Percentiles rank a stretch among this genome's conserved stretches.
Conservation (phyloP, 1,140 invertebrate genomes). For the Tribolium castaneum region DNA sequence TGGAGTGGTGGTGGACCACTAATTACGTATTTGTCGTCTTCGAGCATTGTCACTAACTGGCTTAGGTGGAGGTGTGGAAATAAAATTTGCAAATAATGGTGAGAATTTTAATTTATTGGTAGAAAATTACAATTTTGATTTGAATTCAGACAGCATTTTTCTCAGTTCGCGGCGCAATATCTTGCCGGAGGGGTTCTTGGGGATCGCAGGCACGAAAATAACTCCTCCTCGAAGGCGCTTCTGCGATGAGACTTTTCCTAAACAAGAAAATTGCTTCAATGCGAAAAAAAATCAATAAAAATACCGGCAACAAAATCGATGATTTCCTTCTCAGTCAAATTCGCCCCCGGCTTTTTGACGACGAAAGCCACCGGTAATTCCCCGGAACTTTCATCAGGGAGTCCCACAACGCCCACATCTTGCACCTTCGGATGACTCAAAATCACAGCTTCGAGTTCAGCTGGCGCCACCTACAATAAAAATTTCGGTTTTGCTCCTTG, state of each 20-base stretch:
- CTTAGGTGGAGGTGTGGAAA: background rate
- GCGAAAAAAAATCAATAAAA: too few species aligned
- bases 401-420: conserved; percentile 80
- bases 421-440: conserved; percentile 72
- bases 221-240: conserved; percentile 71
- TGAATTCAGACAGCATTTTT: background rate
- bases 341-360: conserved; percentile 66
- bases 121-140: background rate
- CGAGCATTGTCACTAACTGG: background rate
- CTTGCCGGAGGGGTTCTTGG: conserved; percentile 64
- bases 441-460: conserved; percentile 79
- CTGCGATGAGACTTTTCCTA: conserved; percentile 55
- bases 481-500: conserved; percentile 61
- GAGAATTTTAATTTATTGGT: background rate
- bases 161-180: conserved; percentile 46
- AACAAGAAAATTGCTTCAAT: too few species aligned
- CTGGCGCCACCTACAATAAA: conserved; percentile 75
- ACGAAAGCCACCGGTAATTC: conserved; percentile 79
- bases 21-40: background rate
- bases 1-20: background rate
- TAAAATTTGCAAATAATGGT: background rate
- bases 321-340: conserved; percentile 66
- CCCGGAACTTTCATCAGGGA: conserved; percentile 72
- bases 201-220: conserved; percentile 71
- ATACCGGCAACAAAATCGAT: conserved; percentile 66